Conservation (phyloP, 2,888 invertebrate genomes). For the Troides helena region DNA sequence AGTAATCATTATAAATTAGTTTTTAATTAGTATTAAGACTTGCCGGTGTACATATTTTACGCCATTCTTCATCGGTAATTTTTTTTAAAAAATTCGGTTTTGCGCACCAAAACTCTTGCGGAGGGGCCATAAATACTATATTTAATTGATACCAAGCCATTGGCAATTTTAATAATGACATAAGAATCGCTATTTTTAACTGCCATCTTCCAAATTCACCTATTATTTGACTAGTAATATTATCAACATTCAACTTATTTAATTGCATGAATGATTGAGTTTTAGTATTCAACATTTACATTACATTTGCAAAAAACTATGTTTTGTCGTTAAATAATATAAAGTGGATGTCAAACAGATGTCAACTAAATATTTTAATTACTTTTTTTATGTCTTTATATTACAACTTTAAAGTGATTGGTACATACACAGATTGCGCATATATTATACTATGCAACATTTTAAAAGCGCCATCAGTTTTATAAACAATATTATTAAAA, state of each 20-base stretch:
- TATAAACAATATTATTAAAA: too few species aligned
- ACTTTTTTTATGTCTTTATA: too few species aligned
- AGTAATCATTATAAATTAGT: background rate
- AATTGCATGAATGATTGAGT: slow-evolving; percentile 15
- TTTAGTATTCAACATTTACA: slow-evolving; percentile 22
- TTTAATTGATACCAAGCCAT: slow-evolving; percentile 83
- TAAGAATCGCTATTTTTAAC: slow-evolving; percentile 70
- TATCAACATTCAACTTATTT: slow-evolving; percentile 34
- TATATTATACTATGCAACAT: too few species aligned
- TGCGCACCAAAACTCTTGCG: slow-evolving; percentile 80
- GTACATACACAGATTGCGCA: too few species aligned
- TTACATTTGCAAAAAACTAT: background rate
- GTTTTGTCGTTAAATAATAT: background rate
- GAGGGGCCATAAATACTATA: slow-evolving; percentile 82
- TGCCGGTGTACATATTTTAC: slow-evolving; percentile 63
- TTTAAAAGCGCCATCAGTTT: too few species aligned
- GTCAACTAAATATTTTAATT: background rate
- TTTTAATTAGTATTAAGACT: slow-evolving; percentile 33
- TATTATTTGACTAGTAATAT: slow-evolving; percentile 61
- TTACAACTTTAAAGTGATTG: too few species aligned
- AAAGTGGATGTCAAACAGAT: background rate
- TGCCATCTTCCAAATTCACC: slow-evolving; percentile 83
- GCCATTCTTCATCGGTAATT: slow-evolving; percentile 67
- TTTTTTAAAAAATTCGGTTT: slow-evolving; percentile 51
- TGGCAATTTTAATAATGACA: slow-evolving; percentile 81